A percentile compares a stretch with the other conserved stretches of the same genome.
These are phyloP conservation scores for Aphidius colemani DNA, from an alignment of 2,888 invertebrate genomes.

Conservation along the genomic window DNA sequence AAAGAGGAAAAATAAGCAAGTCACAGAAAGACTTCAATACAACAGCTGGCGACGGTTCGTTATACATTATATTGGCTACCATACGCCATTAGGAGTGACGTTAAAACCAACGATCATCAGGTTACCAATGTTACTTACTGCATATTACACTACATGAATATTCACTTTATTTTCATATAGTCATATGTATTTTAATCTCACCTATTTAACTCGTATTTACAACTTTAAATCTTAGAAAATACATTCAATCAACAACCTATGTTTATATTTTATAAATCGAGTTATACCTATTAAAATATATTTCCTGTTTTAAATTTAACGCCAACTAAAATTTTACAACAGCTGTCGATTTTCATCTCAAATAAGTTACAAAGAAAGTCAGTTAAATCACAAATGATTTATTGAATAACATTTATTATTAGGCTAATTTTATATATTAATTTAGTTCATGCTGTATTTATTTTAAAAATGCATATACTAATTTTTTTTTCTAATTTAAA, in stretches of 20 bases:
- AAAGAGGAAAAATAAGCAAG: constrained; percentile 20
- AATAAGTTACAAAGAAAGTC: too few relatives aligned
- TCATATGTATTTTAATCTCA: constrained; percentile 37
- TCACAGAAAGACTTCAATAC: constrained; percentile 36
- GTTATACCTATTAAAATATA: constrained; percentile 21
- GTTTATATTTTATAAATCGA: constrained; percentile 30
- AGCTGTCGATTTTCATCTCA: constrained; percentile 20
- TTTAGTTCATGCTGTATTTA: too few relatives aligned
- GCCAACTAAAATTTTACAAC: constrained; percentile 30
- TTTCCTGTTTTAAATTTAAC: constrained; percentile 41
- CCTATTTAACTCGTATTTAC: constrained; percentile 15
- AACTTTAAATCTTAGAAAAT: not conserved
- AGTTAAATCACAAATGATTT: too few relatives aligned
- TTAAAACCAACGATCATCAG: constrained; percentile 44
- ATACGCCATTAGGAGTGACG: constrained; percentile 44
- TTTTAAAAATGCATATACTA: too few relatives aligned
- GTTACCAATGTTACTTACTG: constrained; percentile 27
- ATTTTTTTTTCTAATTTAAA: too few relatives aligned
- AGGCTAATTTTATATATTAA: too few relatives aligned
- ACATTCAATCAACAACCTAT: constrained; percentile 21
- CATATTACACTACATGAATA: constrained; percentile 37
- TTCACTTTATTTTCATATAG: constrained; percentile 32
- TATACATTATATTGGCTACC: constrained; percentile 47
- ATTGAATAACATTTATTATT: too few relatives aligned
- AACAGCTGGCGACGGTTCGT: constrained; percentile 48